Base-by-base conservation (phyloP, 2,888 invertebrate species). In the Syrista parreyssii region DNA sequence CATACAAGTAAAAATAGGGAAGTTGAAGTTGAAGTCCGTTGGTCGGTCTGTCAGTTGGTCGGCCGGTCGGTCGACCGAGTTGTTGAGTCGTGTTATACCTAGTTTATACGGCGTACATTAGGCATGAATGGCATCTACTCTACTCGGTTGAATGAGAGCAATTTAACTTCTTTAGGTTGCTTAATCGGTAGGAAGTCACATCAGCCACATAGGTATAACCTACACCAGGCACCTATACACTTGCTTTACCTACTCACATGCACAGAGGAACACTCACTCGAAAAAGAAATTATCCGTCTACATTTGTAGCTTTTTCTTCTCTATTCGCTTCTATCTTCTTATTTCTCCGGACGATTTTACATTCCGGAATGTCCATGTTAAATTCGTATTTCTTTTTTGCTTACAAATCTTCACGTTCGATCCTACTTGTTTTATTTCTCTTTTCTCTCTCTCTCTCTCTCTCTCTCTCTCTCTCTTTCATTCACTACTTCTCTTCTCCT, bases 161-260 rank as follows among this genome's bases (percentile, higher is more conserved):
- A 91, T 91, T 91, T 91, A 91, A 89, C 88, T 91, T 91, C 91
- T 91, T 91, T 91, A 91, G 90, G 91, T 90, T 91, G 91, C 89
- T 91, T 91, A 91, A 91, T 91, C 91, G 90, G 91, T 91, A 91
- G 91, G 91, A 91, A 91, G 91, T 91, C 91, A 90, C 90, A 91
- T 91, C 84, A 81, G 86, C 84, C 88, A 87, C 87, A 88, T 88
- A 78, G 78, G 78, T 78, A 78, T 78, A 75, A 78, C 78, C 78
- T 78, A 78, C 78, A 78, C 78, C 69, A 78, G 72, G 75, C 75
- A 75, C 75, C 75, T 68, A 68, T 75, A 78, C 78, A 75, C 77
- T 71, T 77, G 78, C 78, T 71, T 33, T 75, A 75, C 72, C 69
- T 68, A 55, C 35, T 9, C 36, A 74, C 36, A 34, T n/a, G 74